Base-by-base conservation (phyloP, 1,140 invertebrate species). In the Oncopodura yosiiana region DNA sequence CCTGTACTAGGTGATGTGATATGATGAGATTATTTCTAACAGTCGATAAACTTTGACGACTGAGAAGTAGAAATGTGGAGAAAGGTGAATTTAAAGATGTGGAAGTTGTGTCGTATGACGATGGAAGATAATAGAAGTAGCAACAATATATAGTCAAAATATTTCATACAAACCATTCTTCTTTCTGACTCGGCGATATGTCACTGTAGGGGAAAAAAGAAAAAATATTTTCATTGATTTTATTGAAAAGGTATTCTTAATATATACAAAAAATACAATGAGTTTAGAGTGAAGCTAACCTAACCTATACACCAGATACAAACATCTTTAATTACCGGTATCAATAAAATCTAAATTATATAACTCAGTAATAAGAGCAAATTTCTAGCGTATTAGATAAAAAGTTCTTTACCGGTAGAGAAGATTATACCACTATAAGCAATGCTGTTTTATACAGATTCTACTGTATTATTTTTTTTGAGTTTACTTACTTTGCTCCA, bases 101-200 rank as follows among this genome's bases (percentile, higher is more conserved):
- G 21, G 12, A 23, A 11, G 23, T 23, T 49, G 3, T 34, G 6
- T 45, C n/a, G n/a, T n/a, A n/a, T n/a, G n/a, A n/a, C n/a, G n/a
- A n/a, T n/a, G n/a, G n/a, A n/a, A n/a, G n/a, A n/a, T n/a, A n/a
- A n/a, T n/a, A n/a, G n/a, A n/a, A n/a, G n/a, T n/a, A n/a, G n/a
- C n/a, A n/a, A n/a, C n/a, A n/a, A n/a, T n/a, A n/a, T n/a, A n/a
- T n/a, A n/a, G n/a, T n/a, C n/a, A n/a, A n/a, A n/a, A n/a, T 19
- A 16, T 16, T 48, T 63, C 50, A 63, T 45, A 63, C 62, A 48
- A 63, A 63, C 62, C 62, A 63, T 61, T 63, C 62, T 57, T 63
- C 62, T 43, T 63, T 63, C 49, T 63, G 62, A 60, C 58, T 63
- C 19, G 62, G 62, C 43, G 62, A 63, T 46, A 63, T 48, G 49